A percentile compares a stretch with the other conserved stretches of the same genome.
These are phyloP conservation scores for Lagria hirta DNA, from an alignment of 2,888 invertebrate species.

Conservation along the genomic window DNA sequence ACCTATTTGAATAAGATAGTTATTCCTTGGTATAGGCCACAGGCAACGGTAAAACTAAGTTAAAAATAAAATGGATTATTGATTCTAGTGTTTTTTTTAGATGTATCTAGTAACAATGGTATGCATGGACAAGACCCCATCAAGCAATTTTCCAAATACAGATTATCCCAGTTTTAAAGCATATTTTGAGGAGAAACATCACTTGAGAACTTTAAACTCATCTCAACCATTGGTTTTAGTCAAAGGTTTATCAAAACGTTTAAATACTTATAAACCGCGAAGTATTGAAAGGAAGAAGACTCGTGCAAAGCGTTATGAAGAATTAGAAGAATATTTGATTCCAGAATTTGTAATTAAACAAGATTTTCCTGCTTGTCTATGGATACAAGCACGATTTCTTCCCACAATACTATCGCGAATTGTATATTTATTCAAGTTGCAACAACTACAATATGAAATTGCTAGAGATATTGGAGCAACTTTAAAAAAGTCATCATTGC, in stretches of 20 bases:
- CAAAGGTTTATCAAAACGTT: slow-evolving; percentile 62
- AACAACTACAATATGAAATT: slow-evolving; percentile 67
- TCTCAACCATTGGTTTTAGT: slow-evolving; percentile 82
- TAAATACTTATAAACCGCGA: slow-evolving; percentile 65
- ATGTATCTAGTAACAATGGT: slow-evolving; percentile 72
- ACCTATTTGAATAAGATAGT: slow-evolving; percentile 75
- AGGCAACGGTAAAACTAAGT: slow-evolving; percentile 52
- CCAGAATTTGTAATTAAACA: slow-evolving; percentile 84
- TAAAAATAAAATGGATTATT: too few relatives aligned
- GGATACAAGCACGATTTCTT: slow-evolving; percentile 81
- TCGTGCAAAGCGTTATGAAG: slow-evolving; percentile 56
- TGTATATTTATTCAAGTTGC: slow-evolving; percentile 68
- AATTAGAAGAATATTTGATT: slow-evolving; percentile 70
- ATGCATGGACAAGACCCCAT: slow-evolving; percentile 65
- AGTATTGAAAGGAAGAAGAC: slow-evolving; percentile 48
- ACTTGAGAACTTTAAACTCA: slow-evolving; percentile 62
- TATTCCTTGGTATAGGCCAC: slow-evolving; percentile 78
- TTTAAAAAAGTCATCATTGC: slow-evolving; percentile 36
- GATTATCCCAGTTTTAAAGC: slow-evolving; percentile 66
- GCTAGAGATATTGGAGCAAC: slow-evolving; percentile 53
- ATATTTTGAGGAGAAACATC: slow-evolving; percentile 78
- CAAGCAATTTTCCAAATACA: slow-evolving; percentile 66
- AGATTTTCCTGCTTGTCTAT: slow-evolving; percentile 72
- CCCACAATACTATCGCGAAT: slow-evolving; percentile 84
- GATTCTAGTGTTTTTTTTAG: slow-evolving; percentile 43